phyloP scores from a whole-genome alignment of 1,140 invertebrate species.

The Trichonephila clavata region DNA sequence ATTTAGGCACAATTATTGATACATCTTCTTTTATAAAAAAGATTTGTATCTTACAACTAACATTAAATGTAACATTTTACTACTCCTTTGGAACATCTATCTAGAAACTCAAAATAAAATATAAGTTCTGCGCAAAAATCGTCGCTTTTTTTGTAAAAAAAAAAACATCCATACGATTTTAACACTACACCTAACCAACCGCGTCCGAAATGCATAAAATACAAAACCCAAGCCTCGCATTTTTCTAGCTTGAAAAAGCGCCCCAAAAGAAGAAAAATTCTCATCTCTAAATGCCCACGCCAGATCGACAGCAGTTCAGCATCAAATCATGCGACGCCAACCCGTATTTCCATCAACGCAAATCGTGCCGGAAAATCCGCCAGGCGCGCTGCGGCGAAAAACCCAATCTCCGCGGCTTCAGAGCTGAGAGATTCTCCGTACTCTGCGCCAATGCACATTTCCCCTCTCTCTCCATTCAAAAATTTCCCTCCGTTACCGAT shows the following conservation, averaged over 20 bases:
- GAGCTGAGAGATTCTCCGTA: not conserved
- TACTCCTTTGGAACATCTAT: too few species aligned
- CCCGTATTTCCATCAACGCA: not conserved
- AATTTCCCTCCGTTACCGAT: not conserved
- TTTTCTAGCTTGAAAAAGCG: not conserved
- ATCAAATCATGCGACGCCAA: conserved; percentile 30
- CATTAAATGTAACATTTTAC: too few species aligned
- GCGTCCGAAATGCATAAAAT: not conserved
- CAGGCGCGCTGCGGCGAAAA: not conserved
- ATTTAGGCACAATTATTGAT: too few species aligned
- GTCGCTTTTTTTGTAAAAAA: too few species aligned
- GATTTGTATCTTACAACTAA: too few species aligned
- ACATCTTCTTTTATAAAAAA: too few species aligned
- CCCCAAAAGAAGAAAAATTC: not conserved
- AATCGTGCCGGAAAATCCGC: not conserved
- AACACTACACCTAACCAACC: not conserved
- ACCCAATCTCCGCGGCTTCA: not conserved
- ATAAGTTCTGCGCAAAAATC: not conserved
- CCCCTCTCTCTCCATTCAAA: not conserved
- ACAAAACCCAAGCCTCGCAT: not conserved
- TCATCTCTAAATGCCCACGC: not conserved
- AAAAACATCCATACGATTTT: not conserved
- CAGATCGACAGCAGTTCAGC: not conserved
- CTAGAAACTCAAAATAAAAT: too few species aligned
- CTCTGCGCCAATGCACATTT: not conserved